A percentile compares a stretch with the other conserved stretches of the same genome.
These are phyloP conservation scores for Corythoichthys haematopterus DNA, from an alignment of 2,113 vertebrate species.

Conservation along the genomic window DNA sequence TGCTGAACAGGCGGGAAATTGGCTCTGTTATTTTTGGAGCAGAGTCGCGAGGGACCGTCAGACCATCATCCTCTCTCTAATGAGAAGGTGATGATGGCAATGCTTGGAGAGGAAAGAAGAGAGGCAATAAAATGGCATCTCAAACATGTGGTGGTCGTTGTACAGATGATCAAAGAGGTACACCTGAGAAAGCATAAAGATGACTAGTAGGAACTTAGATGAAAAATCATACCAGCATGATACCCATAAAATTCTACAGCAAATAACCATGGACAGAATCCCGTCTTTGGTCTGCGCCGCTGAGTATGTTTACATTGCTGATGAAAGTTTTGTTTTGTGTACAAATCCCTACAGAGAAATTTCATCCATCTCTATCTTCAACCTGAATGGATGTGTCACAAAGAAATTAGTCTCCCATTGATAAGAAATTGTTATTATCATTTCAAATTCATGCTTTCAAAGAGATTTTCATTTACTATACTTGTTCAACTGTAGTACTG, in stretches of 20 bases:
- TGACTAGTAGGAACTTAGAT: background rate
- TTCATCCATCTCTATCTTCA: slow-evolving; percentile 24
- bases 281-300: slow-evolving; percentile 18
- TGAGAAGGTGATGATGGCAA: slow-evolving; percentile 68
- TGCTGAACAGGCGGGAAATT: slow-evolving; percentile 74
- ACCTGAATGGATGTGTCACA: background rate
- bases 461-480: background rate
- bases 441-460: background rate
- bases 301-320: slow-evolving; percentile 5
- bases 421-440: background rate
- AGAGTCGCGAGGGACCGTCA: slow-evolving; percentile 59
- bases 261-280: slow-evolving; percentile 10
- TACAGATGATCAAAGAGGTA: slow-evolving; percentile 21
- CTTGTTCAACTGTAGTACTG: background rate
- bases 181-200: slow-evolving; percentile 11
- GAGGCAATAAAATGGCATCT: slow-evolving; percentile 21
- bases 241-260: slow-evolving; percentile 22
- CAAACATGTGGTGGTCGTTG: slow-evolving; percentile 29
- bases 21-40: slow-evolving; percentile 76
- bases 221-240: slow-evolving; percentile 19
- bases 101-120: slow-evolving; percentile 26
- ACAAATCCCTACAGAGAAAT: slow-evolving; percentile 6
- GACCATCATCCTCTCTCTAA: slow-evolving; percentile 69
- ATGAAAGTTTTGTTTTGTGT: background rate
- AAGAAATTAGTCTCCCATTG: background rate